Conservation (phyloP, 2,113 vertebrate species). For the human (Homo sapiens) region GRCh38 chr4:11838501-11839000, state of each 20-base stretch:
- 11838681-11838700: neutral
- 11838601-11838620: neutral
- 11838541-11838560: neutral
- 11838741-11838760: constrained; percentile 19
- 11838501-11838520: neutral
- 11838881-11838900: neutral
- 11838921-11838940: neutral
- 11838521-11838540: neutral
- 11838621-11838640: neutral
- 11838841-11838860: constrained; percentile 59
- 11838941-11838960: neutral
- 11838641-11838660: neutral
- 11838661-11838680: neutral
- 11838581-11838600: accelerated
- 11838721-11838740: neutral
- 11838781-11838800: constrained; percentile 22
- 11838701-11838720: neutral
- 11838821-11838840: constrained; percentile 60
- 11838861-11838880: constrained; percentile 36
- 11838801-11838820: constrained; percentile 69
- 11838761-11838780: constrained; percentile 46
- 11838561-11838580: neutral
- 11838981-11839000: neutral
- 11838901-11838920: neutral
- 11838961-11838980: neutral